Percentiles rank a stretch among this genome's conserved stretches.
These are phyloP conservation scores for Hydraecia micacea DNA, from an alignment of 2,888 invertebrate species.

Conservation along the genomic window DNA sequence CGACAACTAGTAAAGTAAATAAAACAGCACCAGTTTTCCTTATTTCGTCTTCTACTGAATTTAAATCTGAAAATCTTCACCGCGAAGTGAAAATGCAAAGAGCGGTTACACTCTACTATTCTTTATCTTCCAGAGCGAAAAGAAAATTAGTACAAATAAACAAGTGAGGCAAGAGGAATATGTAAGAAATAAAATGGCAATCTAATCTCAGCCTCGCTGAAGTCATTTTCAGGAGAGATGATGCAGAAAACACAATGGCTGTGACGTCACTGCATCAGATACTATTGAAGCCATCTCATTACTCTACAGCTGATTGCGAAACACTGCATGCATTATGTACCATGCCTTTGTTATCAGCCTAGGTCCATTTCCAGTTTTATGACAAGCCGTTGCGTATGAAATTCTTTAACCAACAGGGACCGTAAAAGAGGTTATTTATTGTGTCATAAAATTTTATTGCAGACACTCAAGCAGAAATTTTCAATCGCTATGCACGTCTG, in stretches of 20 bases:
- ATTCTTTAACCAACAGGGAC: conserved; percentile 56
- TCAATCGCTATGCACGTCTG: conserved; percentile 37
- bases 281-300: conserved; percentile 80
- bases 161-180: conserved; percentile 16
- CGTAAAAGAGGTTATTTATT: conserved; percentile 59
- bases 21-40: conserved; percentile 7
- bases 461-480: conserved; percentile 49
- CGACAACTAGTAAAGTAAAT: conserved; percentile 8
- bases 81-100: conserved; percentile 32
- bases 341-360: conserved; percentile 74
- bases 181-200: conserved; percentile 33
- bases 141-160: conserved; percentile 26
- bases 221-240: conserved; percentile 43
- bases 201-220: conserved; percentile 27
- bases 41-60: conserved; percentile 23
- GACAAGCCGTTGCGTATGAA: conserved; percentile 56
- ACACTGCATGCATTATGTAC: conserved; percentile 80
- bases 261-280: conserved; percentile 69
- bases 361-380: conserved; percentile 72
- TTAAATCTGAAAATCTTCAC: conserved; percentile 45
- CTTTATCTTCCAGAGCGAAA: conserved; percentile 16
- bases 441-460: conserved; percentile 61
- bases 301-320: conserved; percentile 78
- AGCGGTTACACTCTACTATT: conserved; percentile 30
- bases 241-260: conserved; percentile 55